A percentile compares a stretch with the other conserved stretches of the same genome.
These are phyloP conservation scores for Pelobates fuscus DNA, from an alignment of 2,113 vertebrate species.

Conservation along the genomic window DNA sequence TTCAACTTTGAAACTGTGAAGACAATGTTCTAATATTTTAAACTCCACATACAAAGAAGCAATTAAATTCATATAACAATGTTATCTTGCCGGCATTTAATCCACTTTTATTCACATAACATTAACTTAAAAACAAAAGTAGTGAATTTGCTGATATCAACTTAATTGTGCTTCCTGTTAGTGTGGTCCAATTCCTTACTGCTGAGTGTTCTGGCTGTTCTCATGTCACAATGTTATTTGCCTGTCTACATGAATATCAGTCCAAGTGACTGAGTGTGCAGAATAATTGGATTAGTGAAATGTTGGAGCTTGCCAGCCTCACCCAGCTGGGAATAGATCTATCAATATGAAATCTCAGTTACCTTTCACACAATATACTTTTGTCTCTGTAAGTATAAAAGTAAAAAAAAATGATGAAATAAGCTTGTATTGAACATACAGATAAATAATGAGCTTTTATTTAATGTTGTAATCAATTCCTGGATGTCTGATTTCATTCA, in stretches of 20 bases:
- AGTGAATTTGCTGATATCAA: not conserved
- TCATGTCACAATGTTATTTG: slow-evolving; percentile 19
- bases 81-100: not conserved
- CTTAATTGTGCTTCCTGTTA: not conserved
- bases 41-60: too few species aligned
- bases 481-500: not conserved
- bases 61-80: not conserved
- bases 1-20: too few species aligned
- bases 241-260: slow-evolving; percentile 18
- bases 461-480: not conserved
- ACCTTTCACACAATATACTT: not conserved
- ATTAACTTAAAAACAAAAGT: not conserved
- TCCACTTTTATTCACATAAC: not conserved
- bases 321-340: slow-evolving; percentile 19
- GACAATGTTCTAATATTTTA: too few species aligned
- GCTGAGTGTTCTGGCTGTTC: not conserved
- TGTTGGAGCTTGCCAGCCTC: not conserved
- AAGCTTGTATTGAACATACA: not conserved
- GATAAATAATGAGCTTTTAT: slow-evolving; percentile 5
- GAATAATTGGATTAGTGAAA: slow-evolving; percentile 30
- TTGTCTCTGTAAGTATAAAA: not conserved
- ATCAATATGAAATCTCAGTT: slow-evolving; percentile 8
- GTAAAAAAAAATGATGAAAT: not conserved
- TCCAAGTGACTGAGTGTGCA: slow-evolving; percentile 18
- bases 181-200: not conserved